Base-by-base conservation (phyloP, 2,888 invertebrate genomes). In the Lypha dubia region DNA sequence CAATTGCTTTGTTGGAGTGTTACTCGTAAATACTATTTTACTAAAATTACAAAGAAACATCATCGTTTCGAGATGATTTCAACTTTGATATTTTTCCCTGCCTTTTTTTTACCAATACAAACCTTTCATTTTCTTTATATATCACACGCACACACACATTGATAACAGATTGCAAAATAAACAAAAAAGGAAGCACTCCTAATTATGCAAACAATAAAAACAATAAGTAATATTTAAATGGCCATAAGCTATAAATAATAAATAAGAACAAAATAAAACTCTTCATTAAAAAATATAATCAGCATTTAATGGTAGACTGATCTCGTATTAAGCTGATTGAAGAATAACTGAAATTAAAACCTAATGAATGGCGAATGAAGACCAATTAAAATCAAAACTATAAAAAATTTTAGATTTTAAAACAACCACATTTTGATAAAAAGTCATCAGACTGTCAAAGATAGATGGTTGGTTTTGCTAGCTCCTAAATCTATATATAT, bases 41-140 rank as follows among this genome's bases (percentile, higher is more conserved):
- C 56, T 46, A 22, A 68, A 74, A 65, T 15, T 56, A 32, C 17
- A 46, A 49, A 82, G 63, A 82, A 76, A 56, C 70, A 49, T 62
- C 44, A 58, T 62, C 32, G 35, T 65, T 53, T 60, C 20, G 20
- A 79, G 35, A 53, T 44, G 53, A 67, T 49, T 73, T 77, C 60
- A 63, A 56, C 65, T 75, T 62, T 75, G 62, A 15, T 67, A 77
- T 60, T 75, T 79, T 63, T 63, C 38, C n/a, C 9, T 67, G 35
- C 24, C 51, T 15, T 51, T 58, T 49, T 70, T 2, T 58, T 44
- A 41, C 46, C 46, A 76, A 74, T 28, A 15, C 56, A 77, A 63
- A 73, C 84, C 84, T 84, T 84, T 84, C 84, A 84, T 81, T 84
- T 84, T 84, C 84, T 79, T 81, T 81, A 75, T 81, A 71, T 17